A percentile compares a stretch with the other conserved stretches of the same genome.
Evolutionary conservation across 2,888 invertebrate genomes (phyloP).

Genomic region (Caenorhabditis panamensis): DNA sequence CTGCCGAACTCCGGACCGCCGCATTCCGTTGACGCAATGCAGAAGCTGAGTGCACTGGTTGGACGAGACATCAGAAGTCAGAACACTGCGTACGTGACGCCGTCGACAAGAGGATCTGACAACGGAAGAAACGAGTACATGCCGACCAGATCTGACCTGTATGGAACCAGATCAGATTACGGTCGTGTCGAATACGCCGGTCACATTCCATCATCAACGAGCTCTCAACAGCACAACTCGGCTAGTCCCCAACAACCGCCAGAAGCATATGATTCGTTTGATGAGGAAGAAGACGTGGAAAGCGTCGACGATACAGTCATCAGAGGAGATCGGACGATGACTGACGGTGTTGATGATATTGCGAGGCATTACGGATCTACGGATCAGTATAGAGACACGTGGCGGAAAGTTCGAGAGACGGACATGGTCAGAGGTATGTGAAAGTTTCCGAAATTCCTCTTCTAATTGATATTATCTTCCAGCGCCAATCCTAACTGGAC

Average conservation of each 20-base stretch:
- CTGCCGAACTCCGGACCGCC: conserved; percentile 66
- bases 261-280: conserved; percentile 66
- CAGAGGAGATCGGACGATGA: conserved; percentile 40
- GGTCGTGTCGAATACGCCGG: conserved; percentile 58
- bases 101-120: conserved; percentile 53
- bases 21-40: conserved; percentile 61
- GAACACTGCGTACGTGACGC: conserved; percentile 55
- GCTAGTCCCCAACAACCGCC: conserved; percentile 1
- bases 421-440: conserved; percentile 56
- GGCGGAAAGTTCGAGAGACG: conserved; percentile 69
- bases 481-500: conserved; percentile 47
- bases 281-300: conserved; percentile 65
- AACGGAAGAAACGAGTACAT: conserved; percentile 50
- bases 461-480: conserved; percentile 1
- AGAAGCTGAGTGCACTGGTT: conserved; percentile 66
- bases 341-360: conserved; percentile 63
- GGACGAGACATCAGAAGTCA: conserved; percentile 63
- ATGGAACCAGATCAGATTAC: conserved; percentile 60
- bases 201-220: conserved; percentile 42
- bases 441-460: not conserved
- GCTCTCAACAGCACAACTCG: conserved; percentile 34
- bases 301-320: conserved; percentile 55
- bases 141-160: conserved; percentile 58
- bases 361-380: conserved; percentile 69
- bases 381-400: conserved; percentile 70